A percentile compares a stretch with the other conserved stretches of the same genome.
These are phyloP conservation scores for Aviceda subcristata DNA, from an alignment of 2,113 vertebrate species.

Conservation along the genomic window DNA sequence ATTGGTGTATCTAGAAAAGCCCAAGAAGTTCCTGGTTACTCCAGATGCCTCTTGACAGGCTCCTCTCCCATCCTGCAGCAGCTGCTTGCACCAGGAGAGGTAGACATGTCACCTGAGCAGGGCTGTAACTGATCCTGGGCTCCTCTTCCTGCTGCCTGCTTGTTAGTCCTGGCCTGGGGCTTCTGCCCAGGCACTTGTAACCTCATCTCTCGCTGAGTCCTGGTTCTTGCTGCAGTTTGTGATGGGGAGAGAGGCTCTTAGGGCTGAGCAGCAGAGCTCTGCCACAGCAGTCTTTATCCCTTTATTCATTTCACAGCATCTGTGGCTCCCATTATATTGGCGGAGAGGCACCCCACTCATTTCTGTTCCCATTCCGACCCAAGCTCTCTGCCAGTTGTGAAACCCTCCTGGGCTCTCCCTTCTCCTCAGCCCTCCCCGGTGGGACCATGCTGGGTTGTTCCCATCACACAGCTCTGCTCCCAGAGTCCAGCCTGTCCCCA, in stretches of 20 bases:
- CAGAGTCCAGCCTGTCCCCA: background rate
- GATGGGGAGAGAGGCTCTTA: background rate
- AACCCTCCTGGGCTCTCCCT: background rate
- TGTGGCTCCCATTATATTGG: background rate
- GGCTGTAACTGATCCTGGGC: background rate
- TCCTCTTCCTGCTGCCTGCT: background rate
- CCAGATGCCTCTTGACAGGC: background rate
- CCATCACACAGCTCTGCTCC: background rate
- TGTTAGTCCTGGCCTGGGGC: background rate
- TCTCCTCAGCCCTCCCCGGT: background rate
- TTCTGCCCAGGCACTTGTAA: background rate
- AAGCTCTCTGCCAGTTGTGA: background rate
- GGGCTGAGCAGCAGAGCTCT: background rate
- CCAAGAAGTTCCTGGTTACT: background rate
- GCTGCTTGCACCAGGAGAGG: background rate
- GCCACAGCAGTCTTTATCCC: background rate
- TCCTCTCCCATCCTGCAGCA: background rate
- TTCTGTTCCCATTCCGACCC: background rate
- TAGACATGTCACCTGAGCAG: background rate
- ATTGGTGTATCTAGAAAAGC: background rate
- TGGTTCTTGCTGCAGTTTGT: background rate
- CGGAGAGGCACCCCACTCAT: too few relatives aligned
- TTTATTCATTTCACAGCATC: background rate
- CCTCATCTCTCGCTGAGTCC: background rate
- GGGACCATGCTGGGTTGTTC: background rate